Percentiles rank a stretch among this genome's conserved stretches.
Evolutionary conservation across 2,888 invertebrate genomes (phyloP).

Genomic region (Cryptocephalus primarius): DNA sequence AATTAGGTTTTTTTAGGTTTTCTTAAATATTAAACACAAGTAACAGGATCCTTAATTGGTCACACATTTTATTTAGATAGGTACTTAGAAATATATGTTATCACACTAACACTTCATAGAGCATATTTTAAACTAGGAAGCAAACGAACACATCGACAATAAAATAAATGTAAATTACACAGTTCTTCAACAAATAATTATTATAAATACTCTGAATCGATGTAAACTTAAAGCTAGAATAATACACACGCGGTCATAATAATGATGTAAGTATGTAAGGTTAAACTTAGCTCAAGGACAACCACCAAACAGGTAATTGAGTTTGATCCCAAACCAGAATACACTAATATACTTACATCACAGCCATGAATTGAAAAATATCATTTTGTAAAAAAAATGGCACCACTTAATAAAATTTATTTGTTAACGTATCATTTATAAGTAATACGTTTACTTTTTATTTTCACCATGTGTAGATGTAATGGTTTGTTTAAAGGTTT

Average conservation of each 20-base stretch:
- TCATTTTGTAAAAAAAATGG: too few relatives aligned
- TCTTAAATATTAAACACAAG: not conserved
- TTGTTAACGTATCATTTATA: too few relatives aligned
- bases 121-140: slow-evolving; percentile 6
- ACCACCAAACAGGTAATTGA: too few relatives aligned
- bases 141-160: slow-evolving; percentile 4
- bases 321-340: too few relatives aligned
- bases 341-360: too few relatives aligned
- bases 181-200: slow-evolving; percentile 12
- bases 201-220: not conserved
- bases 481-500: too few relatives aligned
- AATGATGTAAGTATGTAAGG: slow-evolving; percentile 1
- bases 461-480: too few relatives aligned
- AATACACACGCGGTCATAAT: slow-evolving; percentile 5
- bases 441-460: too few relatives aligned
- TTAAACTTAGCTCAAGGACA: too few relatives aligned
- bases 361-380: too few relatives aligned
- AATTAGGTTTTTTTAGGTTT: not conserved
- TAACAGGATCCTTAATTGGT: not conserved
- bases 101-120: slow-evolving; percentile 24
- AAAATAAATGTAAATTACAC: slow-evolving; percentile 10
- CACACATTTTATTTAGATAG: slow-evolving; percentile 21
- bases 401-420: too few relatives aligned
- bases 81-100: slow-evolving; percentile 21
- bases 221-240: slow-evolving; percentile 6